Evolutionary conservation across 2,113 vertebrate genomes (phyloP).

Genomic region (Panurus biarmicus): DNA sequence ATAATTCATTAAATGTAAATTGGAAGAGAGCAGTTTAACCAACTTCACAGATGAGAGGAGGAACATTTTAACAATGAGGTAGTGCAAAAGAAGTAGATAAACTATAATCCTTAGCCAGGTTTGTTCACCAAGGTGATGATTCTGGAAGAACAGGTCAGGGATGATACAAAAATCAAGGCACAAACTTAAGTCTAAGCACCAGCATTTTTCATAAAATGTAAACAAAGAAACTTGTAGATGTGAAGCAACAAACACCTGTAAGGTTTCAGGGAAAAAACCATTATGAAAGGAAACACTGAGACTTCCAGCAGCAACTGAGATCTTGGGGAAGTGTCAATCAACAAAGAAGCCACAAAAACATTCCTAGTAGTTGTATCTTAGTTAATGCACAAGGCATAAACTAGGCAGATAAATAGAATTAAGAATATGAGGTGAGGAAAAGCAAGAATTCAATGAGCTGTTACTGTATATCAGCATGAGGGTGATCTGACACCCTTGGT

Average conservation of each 20-base stretch:
- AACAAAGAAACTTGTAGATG: not conserved
- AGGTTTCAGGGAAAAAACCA: not conserved
- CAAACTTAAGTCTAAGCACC: slow-evolving; percentile 17
- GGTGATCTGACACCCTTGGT: not conserved
- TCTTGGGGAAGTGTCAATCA: not conserved
- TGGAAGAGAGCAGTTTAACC: not conserved
- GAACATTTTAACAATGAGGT: slow-evolving; percentile 20
- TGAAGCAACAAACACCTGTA: not conserved
- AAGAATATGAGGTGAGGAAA: not conserved
- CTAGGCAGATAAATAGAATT: not conserved
- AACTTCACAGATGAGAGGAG: not conserved
- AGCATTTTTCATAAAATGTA: not conserved
- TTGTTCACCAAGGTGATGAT: not conserved
- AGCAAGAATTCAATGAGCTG: not conserved
- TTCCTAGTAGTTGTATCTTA: not conserved
- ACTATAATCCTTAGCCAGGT: not conserved
- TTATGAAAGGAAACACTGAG: not conserved
- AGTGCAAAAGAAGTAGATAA: not conserved
- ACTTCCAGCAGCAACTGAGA: not conserved
- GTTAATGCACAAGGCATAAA: not conserved
- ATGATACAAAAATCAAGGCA: slow-evolving; percentile 37
- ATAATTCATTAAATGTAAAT: not conserved
- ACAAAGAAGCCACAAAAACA: not conserved
- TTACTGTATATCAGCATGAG: not conserved
- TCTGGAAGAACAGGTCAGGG: slow-evolving; percentile 15